These are phyloP conservation scores for Sturnus vulgaris DNA, from an alignment of 2,113 vertebrate species.

Conservation along the genomic window DNA sequence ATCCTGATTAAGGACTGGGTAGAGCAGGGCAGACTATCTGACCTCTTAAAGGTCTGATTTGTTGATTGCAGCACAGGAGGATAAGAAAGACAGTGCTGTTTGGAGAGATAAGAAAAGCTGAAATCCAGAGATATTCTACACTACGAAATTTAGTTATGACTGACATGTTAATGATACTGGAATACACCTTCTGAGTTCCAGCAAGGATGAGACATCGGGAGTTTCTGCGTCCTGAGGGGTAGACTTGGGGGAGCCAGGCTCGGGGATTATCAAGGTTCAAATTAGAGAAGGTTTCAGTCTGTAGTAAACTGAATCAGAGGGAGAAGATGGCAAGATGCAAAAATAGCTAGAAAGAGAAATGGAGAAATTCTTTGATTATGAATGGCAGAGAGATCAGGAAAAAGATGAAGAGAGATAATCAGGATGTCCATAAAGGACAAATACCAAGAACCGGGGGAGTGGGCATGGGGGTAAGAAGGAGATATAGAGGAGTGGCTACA, in stretches of 20 bases:
- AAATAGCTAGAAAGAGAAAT: neutral
- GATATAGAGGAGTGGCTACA: neutral
- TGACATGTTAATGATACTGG: neutral
- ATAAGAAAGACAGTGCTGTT: neutral
- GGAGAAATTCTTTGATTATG: neutral
- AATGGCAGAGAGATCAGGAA: neutral
- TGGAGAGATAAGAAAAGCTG: neutral
- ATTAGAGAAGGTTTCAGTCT: neutral
- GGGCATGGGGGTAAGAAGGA: rapidly evolving
- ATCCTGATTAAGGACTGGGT: neutral
- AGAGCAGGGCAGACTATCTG: neutral
- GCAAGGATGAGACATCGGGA: neutral
- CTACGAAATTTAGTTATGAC: neutral
- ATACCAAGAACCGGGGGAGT: neutral
- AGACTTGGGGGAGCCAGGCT: rapidly evolving
- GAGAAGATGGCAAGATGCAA: neutral
- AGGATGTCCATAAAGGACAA: neutral
- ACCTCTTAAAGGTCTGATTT: neutral
- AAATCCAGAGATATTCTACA: neutral
- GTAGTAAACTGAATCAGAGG: neutral
- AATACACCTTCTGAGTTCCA: neutral
- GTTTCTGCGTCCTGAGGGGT: neutral
- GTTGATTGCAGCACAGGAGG: neutral
- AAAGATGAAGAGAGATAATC: neutral
- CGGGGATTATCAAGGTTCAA: neutral